These are phyloP conservation scores for Enteromius mattozi DNA, from an alignment of 2,797 vertebrate genomes.

Conservation along the genomic window DNA sequence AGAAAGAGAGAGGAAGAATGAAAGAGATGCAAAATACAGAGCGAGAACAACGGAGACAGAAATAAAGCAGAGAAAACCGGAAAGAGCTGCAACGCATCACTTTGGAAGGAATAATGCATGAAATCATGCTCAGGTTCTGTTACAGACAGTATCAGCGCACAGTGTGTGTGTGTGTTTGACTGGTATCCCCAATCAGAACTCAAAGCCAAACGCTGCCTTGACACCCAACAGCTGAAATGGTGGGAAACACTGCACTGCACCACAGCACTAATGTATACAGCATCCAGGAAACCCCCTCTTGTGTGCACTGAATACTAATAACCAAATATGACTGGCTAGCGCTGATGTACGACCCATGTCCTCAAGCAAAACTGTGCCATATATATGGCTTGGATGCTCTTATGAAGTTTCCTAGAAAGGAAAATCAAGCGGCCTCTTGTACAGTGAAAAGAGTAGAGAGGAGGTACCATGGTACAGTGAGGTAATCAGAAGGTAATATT, in stretches of 20 bases:
- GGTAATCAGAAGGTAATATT: background rate
- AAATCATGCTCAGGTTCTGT: background rate
- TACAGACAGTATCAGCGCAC: background rate
- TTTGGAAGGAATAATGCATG: constrained; percentile 35
- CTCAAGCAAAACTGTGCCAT: background rate
- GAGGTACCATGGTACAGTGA: background rate
- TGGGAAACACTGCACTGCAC: constrained; percentile 47
- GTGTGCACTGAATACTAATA: constrained; percentile 45
- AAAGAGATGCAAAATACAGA: constrained; percentile 36
- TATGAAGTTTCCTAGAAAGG: constrained; percentile 23
- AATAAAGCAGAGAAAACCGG: constrained; percentile 4
- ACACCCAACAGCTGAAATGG: constrained; percentile 29
- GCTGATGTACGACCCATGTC: background rate
- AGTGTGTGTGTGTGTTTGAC: background rate
- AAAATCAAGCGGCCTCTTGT: background rate
- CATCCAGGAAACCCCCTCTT: constrained; percentile 46
- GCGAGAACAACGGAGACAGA: constrained; percentile 13
- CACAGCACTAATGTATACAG: constrained; percentile 46
- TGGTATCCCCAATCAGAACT: constrained; percentile 9
- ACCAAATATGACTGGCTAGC: background rate
- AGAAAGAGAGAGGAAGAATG: constrained; percentile 25
- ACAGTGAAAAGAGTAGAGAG: background rate
- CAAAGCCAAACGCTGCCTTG: constrained; percentile 6
- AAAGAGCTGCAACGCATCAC: background rate
- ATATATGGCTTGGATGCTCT: background rate